Percentiles rank a stretch among this genome's conserved stretches.
These are phyloP conservation scores for Heliocidaris erythrogramma DNA, from an alignment of 35 echinoderm and acorn worm genomes.

Conservation along the genomic window DNA sequence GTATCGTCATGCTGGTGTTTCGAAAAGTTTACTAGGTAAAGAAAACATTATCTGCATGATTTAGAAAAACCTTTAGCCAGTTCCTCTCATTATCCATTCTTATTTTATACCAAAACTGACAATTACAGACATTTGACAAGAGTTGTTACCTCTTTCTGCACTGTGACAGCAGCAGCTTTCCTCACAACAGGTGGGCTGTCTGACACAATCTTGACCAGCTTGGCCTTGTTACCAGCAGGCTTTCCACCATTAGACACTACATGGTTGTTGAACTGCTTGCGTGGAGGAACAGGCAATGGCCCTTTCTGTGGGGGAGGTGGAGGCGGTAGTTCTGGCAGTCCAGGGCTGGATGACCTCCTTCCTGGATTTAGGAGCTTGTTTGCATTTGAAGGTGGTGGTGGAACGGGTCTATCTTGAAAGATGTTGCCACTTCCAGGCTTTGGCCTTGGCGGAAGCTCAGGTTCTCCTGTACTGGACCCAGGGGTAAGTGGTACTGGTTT, in stretches of 20 bases:
- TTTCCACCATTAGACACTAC: background rate
- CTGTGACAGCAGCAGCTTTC: slow-evolving; percentile 6
- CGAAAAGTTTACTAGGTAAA: too few species aligned
- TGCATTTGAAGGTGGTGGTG: slow-evolving; percentile 7
- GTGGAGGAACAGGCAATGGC: background rate
- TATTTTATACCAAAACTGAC: too few species aligned
- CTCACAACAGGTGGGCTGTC: slow-evolving; percentile 43
- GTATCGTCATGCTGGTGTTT: too few species aligned
- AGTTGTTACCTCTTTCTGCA: slow-evolving; percentile 1
- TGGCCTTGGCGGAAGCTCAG: slow-evolving; percentile 5
- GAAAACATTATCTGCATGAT: too few species aligned
- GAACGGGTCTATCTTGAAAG: background rate
- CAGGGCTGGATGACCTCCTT: slow-evolving; percentile 22
- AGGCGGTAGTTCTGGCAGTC: slow-evolving; percentile 35
- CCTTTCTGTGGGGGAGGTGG: background rate
- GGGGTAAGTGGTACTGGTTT: slow-evolving; percentile 27
- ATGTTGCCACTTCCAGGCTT: background rate
- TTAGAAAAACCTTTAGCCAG: too few species aligned
- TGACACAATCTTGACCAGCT: background rate
- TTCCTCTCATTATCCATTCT: too few species aligned
- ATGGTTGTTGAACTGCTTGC: background rate
- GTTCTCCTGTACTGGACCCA: background rate
- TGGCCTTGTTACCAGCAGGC: slow-evolving; percentile 29
- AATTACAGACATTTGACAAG: background rate
- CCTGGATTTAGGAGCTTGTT: background rate